Percentiles rank a stretch among this genome's conserved stretches.
These are phyloP conservation scores for Cordilura impudica DNA, from an alignment of 2,888 invertebrate genomes.

Conservation along the genomic window DNA sequence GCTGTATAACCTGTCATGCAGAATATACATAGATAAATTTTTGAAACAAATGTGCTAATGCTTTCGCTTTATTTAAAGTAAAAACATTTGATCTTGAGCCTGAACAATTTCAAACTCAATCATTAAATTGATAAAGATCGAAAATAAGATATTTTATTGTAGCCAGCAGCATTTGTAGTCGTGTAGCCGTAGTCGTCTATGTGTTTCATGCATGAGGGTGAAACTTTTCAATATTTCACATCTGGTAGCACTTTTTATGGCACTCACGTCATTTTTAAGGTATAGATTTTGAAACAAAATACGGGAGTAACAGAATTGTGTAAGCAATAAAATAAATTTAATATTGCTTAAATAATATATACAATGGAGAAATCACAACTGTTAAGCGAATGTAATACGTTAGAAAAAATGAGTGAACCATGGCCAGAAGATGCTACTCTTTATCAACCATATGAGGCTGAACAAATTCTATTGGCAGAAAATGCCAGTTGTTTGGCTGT, in stretches of 20 bases:
- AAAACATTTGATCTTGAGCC: too few species aligned
- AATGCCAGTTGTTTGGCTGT: constrained; percentile 96
- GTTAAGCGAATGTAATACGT: constrained; percentile 73
- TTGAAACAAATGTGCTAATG: too few species aligned
- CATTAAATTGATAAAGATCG: too few species aligned
- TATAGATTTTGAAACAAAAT: constrained; percentile 19
- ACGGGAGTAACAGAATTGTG: constrained; percentile 11
- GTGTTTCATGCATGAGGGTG: too few species aligned
- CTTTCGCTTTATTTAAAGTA: too few species aligned
- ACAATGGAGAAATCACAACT: constrained; percentile 70
- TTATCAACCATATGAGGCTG: constrained; percentile 93
- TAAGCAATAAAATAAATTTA: constrained; percentile 34
- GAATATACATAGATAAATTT: too few species aligned
- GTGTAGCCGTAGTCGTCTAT: too few species aligned
- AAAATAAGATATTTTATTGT: too few species aligned
- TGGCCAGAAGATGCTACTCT: constrained; percentile 93
- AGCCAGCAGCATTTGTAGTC: too few species aligned
- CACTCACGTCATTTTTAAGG: constrained; percentile 24
- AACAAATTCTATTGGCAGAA: constrained; percentile 95
- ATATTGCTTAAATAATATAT: not conserved
- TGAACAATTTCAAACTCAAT: too few species aligned
- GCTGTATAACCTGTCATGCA: too few species aligned
- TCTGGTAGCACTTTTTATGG: not conserved
- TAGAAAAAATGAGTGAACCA: constrained; percentile 84
- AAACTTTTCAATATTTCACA: not conserved